A percentile compares a stretch with the other conserved stretches of the same genome.
phyloP scores from a whole-genome alignment of 2,113 vertebrate species.

The Ochotona princeps region DNA sequence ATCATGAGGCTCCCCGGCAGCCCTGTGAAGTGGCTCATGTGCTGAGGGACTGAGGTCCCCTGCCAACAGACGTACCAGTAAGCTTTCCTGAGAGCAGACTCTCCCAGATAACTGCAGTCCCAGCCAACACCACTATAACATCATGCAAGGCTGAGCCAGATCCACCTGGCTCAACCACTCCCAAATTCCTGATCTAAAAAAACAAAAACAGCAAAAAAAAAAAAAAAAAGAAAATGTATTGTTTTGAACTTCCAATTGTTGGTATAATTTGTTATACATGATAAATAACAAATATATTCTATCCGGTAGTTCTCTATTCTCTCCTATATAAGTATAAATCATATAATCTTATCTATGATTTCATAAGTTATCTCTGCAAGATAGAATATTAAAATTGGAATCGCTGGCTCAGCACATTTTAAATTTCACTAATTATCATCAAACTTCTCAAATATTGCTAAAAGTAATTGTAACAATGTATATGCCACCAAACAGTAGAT shows the following conservation, averaged over 20 bases:
- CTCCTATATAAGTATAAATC: not conserved
- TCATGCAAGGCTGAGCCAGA: not conserved
- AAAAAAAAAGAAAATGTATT: constrained; percentile 1
- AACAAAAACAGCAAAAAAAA: not conserved
- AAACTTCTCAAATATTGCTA: constrained; percentile 8
- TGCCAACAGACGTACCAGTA: not conserved
- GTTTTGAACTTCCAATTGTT: not conserved
- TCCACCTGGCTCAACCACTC: not conserved
- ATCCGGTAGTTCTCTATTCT: not conserved
- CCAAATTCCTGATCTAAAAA: not conserved
- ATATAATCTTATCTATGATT: not conserved
- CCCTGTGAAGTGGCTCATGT: too few species aligned
- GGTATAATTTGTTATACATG: not conserved
- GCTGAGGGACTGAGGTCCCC: not conserved
- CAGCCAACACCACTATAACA: not conserved
- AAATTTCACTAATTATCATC: constrained; percentile 9
- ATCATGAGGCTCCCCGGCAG: not conserved
- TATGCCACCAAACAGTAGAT: not conserved
- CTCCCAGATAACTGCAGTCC: not conserved
- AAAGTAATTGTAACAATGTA: constrained; percentile 15
- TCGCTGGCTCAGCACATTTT: not conserved
- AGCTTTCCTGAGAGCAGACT: not conserved
- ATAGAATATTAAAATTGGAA: constrained; percentile 28
- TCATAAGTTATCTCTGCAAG: not conserved
- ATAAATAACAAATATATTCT: not conserved